Evolutionary conservation across 2,888 invertebrate genomes (phyloP).

Genomic region (Chrysodeixis includens): DNA sequence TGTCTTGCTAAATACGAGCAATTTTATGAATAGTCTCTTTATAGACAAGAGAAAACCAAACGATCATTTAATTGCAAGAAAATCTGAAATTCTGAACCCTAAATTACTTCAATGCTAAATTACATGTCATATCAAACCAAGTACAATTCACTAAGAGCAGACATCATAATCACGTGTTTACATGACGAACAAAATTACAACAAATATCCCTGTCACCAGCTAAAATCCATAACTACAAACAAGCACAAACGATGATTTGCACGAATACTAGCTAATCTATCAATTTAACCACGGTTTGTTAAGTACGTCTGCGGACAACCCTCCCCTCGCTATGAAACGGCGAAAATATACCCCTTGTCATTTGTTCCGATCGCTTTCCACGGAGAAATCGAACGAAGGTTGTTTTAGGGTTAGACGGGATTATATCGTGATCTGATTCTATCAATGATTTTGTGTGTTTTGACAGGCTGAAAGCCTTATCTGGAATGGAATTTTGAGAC

Average conservation of each 20-base stretch:
- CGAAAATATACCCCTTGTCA: conserved; percentile 80
- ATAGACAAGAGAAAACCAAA: too few relatives aligned
- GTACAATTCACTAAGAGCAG: background rate
- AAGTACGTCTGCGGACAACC: conserved; percentile 68
- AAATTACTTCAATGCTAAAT: too few relatives aligned
- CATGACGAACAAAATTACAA: conserved; percentile 17
- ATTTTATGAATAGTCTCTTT: too few relatives aligned
- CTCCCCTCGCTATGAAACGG: conserved; percentile 70
- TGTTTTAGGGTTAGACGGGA: conserved; percentile 41
- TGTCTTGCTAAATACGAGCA: too few relatives aligned
- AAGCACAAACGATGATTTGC: conserved; percentile 75
- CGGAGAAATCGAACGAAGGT: conserved; percentile 46
- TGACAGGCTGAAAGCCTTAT: background rate
- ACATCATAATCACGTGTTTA: background rate
- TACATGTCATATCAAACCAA: background rate
- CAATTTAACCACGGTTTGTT: conserved; percentile 87
- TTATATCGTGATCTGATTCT: conserved; percentile 32
- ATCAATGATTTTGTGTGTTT: conserved; percentile 11
- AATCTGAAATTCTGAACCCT: too few relatives aligned
- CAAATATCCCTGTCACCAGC: conserved; percentile 38
- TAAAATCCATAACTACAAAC: conserved; percentile 61
- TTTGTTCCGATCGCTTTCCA: conserved; percentile 62
- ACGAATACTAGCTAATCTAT: conserved; percentile 82
- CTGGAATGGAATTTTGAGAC: background rate
- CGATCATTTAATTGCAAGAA: too few relatives aligned